Evolutionary conservation across 1,140 invertebrate genomes (phyloP), one percentile per base, ranked within the genome.

Genomic region (Drosophila albomicans): DNA sequence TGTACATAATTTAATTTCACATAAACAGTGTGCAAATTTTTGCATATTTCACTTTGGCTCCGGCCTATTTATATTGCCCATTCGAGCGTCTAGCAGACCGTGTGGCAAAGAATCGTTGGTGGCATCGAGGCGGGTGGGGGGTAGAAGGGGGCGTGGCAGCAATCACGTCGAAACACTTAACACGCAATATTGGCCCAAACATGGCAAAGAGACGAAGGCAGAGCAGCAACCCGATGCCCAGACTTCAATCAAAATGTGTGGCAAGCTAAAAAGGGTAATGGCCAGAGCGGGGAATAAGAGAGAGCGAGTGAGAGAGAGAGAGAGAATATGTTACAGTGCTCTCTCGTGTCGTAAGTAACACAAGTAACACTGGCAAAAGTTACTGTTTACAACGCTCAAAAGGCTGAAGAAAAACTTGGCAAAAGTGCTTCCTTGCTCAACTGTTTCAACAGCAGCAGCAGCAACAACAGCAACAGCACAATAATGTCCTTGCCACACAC

Each of bases 21-120:
- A 73, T 65, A 63, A 58, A 70, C 66, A 69, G 25, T 61, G 41
- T 63, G 65, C 63, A 75, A 38, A 59, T 69, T 82, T 76, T 77
- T 79, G 63, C 67, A 72, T 66, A 79, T 64, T 64, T 73, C 51
- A 41, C 25, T 43, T 35, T 46, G 56, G 15, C 54, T 16, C 41
- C 58, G 62, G 66, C 71, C 76, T 79, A 82, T 82, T 67, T 79
- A 64, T 81, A 64, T 49, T 52, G 52, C 43, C 57, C 38, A 63
- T 15, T 70, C 65, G 72, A 75, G 77, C 32, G 48, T 46, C 30
- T 67, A 45, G 35, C 15, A 15, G 8, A 45, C 3, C 15, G 11
- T n/a, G 20, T 3, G n/a, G 16, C 0, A 3, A 25, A 25, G 20
- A 25, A 25, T 25, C 20, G 20, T 3, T 25, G 20, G 20, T 0